A percentile compares a stretch with the other conserved stretches of the same genome.
phyloP scores from a whole-genome alignment of 2,888 invertebrate species.

The Agrenia bidenticulata region DNA sequence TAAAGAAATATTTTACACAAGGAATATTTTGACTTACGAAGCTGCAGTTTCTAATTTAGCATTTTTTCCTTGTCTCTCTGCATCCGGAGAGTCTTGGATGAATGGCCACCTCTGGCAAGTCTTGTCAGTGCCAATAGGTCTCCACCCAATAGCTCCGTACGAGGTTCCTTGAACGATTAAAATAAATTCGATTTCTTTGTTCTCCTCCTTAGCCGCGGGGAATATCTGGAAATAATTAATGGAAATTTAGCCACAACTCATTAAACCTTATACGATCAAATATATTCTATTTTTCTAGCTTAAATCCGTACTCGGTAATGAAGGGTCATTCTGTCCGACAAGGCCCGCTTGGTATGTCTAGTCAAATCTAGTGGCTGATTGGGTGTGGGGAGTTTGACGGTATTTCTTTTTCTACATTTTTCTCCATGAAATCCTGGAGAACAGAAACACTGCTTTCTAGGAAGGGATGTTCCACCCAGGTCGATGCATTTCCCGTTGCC shows the following conservation, averaged over 20 bases:
- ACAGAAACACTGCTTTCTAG: slow-evolving; percentile 70
- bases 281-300: background rate
- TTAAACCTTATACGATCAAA: background rate
- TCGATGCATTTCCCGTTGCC: slow-evolving; percentile 80
- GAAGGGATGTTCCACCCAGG: slow-evolving; percentile 75
- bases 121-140: slow-evolving; percentile 61
- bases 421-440: slow-evolving; percentile 44
- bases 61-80: slow-evolving; percentile 37
- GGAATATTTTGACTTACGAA: slow-evolving; percentile 32
- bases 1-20: background rate
- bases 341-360: slow-evolving; percentile 66
- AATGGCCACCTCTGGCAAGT: slow-evolving; percentile 49
- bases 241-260: no score
- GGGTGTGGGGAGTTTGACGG: slow-evolving; percentile 69
- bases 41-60: slow-evolving; percentile 31
- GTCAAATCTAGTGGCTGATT: slow-evolving; percentile 65
- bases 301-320: slow-evolving; percentile 71
- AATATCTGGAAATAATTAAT: slow-evolving; percentile 58
- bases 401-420: slow-evolving; percentile 64
- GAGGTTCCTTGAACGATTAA: slow-evolving; percentile 84
- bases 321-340: slow-evolving; percentile 73
- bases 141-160: slow-evolving; percentile 90
- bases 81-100: slow-evolving; percentile 38
- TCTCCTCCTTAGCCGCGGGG: slow-evolving; percentile 63
- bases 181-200: slow-evolving; percentile 61